phyloP scores from a whole-genome alignment of 2,113 vertebrate species.

The Phrynocephalus versicolor region DNA sequence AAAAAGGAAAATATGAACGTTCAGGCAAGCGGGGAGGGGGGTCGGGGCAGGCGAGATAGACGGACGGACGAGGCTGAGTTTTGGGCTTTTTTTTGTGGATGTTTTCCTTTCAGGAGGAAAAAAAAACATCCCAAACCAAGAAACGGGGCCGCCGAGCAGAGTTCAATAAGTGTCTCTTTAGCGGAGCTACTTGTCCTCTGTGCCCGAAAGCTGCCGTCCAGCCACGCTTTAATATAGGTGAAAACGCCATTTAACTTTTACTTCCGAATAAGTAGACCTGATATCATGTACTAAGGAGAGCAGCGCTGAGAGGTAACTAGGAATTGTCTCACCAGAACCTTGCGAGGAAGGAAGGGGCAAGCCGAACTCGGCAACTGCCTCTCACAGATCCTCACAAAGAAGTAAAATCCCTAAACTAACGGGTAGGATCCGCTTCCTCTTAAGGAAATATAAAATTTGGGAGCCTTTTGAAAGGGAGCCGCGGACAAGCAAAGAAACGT shows the following conservation, averaged over 20 bases:
- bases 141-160: background rate
- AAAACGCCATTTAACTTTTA: background rate
- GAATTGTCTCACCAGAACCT: too few relatives aligned
- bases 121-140: background rate
- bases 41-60: background rate
- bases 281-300: too few relatives aligned
- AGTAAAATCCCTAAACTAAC: too few relatives aligned
- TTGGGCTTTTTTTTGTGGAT: slow-evolving; percentile 49
- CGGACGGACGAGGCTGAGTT: background rate
- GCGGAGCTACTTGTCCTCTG: background rate
- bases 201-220: background rate
- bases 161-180: background rate
- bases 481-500: too few relatives aligned
- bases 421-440: too few relatives aligned
- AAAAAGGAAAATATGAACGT: slow-evolving; percentile 56
- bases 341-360: too few relatives aligned
- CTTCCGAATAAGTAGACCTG: background rate
- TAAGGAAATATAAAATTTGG: too few relatives aligned
- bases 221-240: background rate
- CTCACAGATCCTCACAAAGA: too few relatives aligned
- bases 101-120: background rate
- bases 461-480: too few relatives aligned
- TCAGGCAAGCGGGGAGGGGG: background rate
- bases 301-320: too few relatives aligned
- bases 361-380: too few relatives aligned